Percentiles rank a stretch among this genome's conserved stretches.
Evolutionary conservation across 2,797 vertebrate genomes (phyloP).

Genomic region (Onychomys arenicola): DNA sequence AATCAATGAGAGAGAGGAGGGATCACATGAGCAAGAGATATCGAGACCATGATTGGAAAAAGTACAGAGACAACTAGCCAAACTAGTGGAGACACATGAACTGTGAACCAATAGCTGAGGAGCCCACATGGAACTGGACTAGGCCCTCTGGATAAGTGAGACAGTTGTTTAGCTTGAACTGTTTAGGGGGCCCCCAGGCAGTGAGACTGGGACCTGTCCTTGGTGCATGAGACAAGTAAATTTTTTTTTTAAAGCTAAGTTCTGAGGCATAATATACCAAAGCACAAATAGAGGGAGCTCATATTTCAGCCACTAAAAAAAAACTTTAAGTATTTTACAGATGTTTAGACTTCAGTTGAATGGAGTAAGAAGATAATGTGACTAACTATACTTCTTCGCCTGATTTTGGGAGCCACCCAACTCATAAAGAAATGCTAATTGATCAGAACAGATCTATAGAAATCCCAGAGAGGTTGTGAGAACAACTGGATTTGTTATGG

Average conservation of each 20-base stretch:
- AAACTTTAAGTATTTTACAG: not conserved
- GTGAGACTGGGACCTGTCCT: too few relatives aligned
- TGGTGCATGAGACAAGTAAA: too few relatives aligned
- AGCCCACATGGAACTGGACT: too few relatives aligned
- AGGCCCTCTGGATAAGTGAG: too few relatives aligned
- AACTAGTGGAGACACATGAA: too few relatives aligned
- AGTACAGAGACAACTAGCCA: too few relatives aligned
- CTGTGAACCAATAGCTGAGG: too few relatives aligned
- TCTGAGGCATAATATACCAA: conserved; percentile 38
- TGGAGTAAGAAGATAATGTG: not conserved
- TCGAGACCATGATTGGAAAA: too few relatives aligned
- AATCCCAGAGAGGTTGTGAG: not conserved
- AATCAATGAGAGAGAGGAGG: too few relatives aligned
- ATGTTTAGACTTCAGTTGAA: not conserved
- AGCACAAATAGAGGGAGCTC: not conserved
- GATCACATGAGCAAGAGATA: too few relatives aligned
- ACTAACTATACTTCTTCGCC: not conserved
- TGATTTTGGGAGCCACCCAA: not conserved
- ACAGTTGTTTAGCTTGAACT: too few relatives aligned
- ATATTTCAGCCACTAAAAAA: conserved; percentile 36
- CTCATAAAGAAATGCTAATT: conserved; percentile 13
- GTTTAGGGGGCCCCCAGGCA: too few relatives aligned
- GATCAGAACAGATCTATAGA: not conserved
- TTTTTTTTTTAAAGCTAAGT: not conserved
- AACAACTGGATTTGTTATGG: conserved; percentile 48